Conservation (phyloP, 1,140 invertebrate species). For the Littorina saxatilis region DNA sequence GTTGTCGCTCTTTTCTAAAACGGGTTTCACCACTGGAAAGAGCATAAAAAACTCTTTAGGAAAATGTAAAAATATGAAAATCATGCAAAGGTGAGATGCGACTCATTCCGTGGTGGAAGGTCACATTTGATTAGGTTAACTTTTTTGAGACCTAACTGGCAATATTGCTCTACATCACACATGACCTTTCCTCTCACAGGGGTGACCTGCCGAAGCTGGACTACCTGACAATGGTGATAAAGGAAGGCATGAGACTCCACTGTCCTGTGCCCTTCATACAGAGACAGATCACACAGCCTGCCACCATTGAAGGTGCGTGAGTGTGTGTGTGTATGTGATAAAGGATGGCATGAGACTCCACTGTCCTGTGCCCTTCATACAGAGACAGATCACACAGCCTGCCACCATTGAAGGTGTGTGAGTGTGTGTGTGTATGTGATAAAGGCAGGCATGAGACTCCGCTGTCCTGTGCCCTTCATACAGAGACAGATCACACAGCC, state of each 20-base stretch:
- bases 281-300: slow-evolving; percentile 74
- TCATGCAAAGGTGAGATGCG: too few species aligned
- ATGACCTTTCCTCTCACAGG: slow-evolving; percentile 47
- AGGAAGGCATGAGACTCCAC: slow-evolving; percentile 73
- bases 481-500: slow-evolving; percentile 78
- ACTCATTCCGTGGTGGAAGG: too few species aligned
- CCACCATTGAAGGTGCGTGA: slow-evolving; percentile 40
- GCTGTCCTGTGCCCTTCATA: slow-evolving; percentile 80
- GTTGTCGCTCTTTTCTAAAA: too few species aligned
- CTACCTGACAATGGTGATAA: slow-evolving; percentile 72
- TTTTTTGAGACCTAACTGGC: too few species aligned
- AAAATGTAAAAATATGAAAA: too few species aligned
- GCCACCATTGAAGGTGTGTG: slow-evolving; percentile 40
- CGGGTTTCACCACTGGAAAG: too few species aligned
- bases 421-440: slow-evolving; percentile 53
- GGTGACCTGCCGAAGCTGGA: slow-evolving; percentile 64
- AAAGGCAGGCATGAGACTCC: slow-evolving; percentile 73
- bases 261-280: slow-evolving; percentile 82
- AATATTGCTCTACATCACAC: too few species aligned
- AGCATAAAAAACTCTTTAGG: too few species aligned
- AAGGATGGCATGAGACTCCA: slow-evolving; percentile 67
- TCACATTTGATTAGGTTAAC: too few species aligned
- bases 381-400: slow-evolving; percentile 76
- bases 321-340: too few species aligned
- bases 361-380: slow-evolving; percentile 81